These are phyloP conservation scores for Lapara coniferarum DNA, from an alignment of 2,888 invertebrate genomes.

Conservation along the genomic window DNA sequence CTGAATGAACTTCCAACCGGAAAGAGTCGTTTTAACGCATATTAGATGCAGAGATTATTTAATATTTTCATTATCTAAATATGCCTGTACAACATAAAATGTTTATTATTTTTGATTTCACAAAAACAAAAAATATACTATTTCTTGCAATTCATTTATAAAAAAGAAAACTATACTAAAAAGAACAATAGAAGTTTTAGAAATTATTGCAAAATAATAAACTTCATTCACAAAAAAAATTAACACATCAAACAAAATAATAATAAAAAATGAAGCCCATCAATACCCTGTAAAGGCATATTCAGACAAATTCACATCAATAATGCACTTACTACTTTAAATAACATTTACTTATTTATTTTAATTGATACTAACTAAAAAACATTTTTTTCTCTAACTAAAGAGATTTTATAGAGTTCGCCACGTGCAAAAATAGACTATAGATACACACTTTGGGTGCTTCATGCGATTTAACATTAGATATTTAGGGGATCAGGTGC, in stretches of 20 bases:
- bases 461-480: conserved; percentile 39
- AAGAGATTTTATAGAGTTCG: conserved; percentile 49
- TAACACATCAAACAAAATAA: background rate
- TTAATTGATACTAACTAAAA: conserved; percentile 27
- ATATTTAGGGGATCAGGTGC: background rate
- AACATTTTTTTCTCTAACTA: conserved; percentile 24
- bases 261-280: background rate
- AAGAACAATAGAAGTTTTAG: background rate
- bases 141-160: background rate
- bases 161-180: background rate
- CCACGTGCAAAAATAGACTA: conserved; percentile 62
- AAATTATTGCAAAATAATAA: background rate
- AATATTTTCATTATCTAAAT: background rate
- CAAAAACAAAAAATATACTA: background rate
- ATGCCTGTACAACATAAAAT: conserved; percentile 9
- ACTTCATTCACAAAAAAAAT: background rate
- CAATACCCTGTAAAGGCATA: background rate
- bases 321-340: conserved; percentile 29
- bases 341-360: conserved; percentile 39
- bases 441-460: conserved; percentile 54
- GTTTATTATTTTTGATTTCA: background rate
- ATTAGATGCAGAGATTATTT: conserved; percentile 16
- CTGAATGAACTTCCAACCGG: conserved; percentile 6
- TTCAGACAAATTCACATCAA: conserved; percentile 20
- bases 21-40: conserved; percentile 18